Percentiles rank a stretch among this genome's conserved stretches.
Evolutionary conservation across 2,113 vertebrate species (phyloP).

Genomic region (Turdus rufiventris): DNA sequence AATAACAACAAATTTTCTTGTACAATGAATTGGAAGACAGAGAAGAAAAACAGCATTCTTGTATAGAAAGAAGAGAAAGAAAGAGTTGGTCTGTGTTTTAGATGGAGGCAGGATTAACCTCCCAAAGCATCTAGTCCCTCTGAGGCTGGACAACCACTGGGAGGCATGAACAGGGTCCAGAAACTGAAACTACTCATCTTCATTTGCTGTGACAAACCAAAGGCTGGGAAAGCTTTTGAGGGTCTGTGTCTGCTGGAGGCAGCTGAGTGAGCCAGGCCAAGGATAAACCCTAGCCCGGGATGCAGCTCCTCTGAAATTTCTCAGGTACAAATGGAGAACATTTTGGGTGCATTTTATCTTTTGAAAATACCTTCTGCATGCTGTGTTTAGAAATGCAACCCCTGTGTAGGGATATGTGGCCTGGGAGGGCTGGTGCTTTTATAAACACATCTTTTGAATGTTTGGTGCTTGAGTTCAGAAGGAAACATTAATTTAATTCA

Average conservation of each 20-base stretch:
- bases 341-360: not conserved
- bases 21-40: not conserved
- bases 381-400: not conserved
- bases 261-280: not conserved
- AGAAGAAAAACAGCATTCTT: not conserved
- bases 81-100: not conserved
- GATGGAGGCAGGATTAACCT: not conserved
- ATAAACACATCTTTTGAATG: not conserved
- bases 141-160: accelerated
- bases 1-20: not conserved
- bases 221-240: not conserved
- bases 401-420: not conserved
- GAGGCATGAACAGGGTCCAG: not conserved
- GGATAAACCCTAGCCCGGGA: not conserved
- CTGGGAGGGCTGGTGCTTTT: not conserved
- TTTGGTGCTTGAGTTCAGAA: not conserved
- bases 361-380: not conserved
- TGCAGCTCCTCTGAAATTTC: not conserved
- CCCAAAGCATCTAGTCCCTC: not conserved
- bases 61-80: not conserved
- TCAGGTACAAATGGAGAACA: not conserved
- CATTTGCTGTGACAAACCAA: not conserved
- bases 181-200: not conserved
- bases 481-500: not conserved
- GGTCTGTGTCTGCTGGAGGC: not conserved